A percentile compares a stretch with the other conserved stretches of the same genome.
These are phyloP conservation scores for Polyploca ridens DNA, from an alignment of 2,888 invertebrate genomes.

Conservation along the genomic window DNA sequence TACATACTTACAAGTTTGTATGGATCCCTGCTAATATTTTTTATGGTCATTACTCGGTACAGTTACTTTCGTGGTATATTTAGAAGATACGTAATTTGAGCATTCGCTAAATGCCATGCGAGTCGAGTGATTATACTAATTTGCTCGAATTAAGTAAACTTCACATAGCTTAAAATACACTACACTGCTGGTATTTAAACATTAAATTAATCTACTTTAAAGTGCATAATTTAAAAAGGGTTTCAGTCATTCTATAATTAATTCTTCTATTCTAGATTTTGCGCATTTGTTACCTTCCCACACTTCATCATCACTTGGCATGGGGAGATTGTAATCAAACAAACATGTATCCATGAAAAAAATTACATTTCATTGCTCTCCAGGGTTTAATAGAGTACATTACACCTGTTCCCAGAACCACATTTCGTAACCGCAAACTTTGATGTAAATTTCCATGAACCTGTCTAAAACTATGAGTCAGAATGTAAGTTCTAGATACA, in stretches of 20 bases:
- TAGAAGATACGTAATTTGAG: background rate
- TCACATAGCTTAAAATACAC: background rate
- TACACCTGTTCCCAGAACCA: background rate
- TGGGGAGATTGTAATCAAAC: no score
- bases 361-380: background rate
- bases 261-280: no score
- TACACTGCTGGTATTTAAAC: no score
- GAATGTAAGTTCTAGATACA: background rate
- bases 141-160: background rate
- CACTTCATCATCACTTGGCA: no score
- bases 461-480: background rate
- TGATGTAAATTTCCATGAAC: conserved; percentile 7
- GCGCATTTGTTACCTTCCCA: no score
- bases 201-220: no score
- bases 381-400: background rate
- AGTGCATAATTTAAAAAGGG: no score
- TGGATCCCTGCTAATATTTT: background rate
- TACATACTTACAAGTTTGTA: no score
- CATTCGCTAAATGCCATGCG: background rate
- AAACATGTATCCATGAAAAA: no score
- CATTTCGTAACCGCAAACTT: background rate
- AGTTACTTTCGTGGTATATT: background rate
- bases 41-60: background rate
- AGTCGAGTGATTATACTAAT: background rate
- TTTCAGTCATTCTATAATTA: no score